Evolutionary conservation across 2,113 vertebrate species (phyloP).

Genomic region (Trogon melanurus): DNA sequence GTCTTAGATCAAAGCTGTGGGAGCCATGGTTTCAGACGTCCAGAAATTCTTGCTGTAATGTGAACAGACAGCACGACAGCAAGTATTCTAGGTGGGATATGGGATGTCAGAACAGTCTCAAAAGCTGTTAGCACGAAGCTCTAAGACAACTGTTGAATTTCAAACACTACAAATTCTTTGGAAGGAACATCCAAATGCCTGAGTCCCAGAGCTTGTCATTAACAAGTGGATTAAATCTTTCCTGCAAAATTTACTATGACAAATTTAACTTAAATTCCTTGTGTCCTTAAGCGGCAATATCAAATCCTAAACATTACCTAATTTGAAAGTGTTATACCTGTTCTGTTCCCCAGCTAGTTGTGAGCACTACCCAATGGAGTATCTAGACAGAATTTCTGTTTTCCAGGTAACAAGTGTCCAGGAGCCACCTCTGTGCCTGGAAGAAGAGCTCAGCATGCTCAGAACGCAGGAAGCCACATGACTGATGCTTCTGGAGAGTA

Average conservation of each 20-base stretch:
- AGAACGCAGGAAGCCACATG: rapidly evolving
- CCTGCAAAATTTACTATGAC: neutral
- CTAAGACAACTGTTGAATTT: neutral
- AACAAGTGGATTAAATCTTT: neutral
- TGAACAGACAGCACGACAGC: neutral
- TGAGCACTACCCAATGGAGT: neutral
- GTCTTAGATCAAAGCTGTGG: neutral
- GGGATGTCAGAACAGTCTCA: neutral
- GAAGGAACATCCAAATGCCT: neutral
- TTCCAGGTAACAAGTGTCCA: neutral
- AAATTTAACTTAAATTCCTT: neutral
- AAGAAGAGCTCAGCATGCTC: neutral
- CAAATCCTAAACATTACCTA: neutral
- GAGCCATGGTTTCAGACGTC: neutral
- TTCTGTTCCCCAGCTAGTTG: neutral
- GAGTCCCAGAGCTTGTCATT: neutral
- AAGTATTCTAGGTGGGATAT: neutral
- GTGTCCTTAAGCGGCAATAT: neutral
- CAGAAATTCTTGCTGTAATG: neutral
- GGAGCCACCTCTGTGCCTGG: neutral
- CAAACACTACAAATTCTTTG: neutral
- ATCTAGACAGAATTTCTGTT: neutral
- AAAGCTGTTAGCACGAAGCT: neutral
- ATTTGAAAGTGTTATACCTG: neutral
- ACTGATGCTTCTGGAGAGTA: neutral